Conservation (phyloP, 2,888 invertebrate genomes). For the Microctonus brassicae region DNA sequence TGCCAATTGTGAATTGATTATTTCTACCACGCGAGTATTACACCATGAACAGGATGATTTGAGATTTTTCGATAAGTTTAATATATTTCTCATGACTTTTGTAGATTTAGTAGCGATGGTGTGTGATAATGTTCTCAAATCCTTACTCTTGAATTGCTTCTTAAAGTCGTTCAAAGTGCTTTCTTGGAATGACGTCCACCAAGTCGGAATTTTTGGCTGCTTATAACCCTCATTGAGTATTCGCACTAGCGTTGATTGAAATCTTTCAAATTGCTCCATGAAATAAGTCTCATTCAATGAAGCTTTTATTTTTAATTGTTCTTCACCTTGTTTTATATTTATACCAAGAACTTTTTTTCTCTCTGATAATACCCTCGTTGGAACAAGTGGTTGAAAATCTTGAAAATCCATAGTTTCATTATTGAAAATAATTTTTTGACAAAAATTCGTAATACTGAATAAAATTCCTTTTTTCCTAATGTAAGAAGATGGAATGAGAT, state of each 20-base stretch:
- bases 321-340: conserved; percentile 13
- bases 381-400: conserved; percentile 51
- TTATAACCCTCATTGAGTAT: conserved; percentile 48
- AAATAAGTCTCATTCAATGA: conserved; percentile 50
- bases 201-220: conserved; percentile 53
- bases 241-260: conserved; percentile 49
- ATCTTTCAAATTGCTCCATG: conserved; percentile 47
- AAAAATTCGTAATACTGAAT: conserved; percentile 57
- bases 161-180: conserved; percentile 56
- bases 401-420: conserved; percentile 36
- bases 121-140: conserved; percentile 50
- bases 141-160: conserved; percentile 53
- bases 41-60: conserved; percentile 71
- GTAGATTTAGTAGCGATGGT: conserved; percentile 49
- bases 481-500: conserved; percentile 57
- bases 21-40: conserved; percentile 72
- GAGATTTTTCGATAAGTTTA: conserved; percentile 34
- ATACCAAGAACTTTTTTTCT: conserved; percentile 33
- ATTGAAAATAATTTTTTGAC: conserved; percentile 51
- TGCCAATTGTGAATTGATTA: conserved; percentile 73
- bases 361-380: conserved; percentile 43
- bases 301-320: conserved; percentile 1
- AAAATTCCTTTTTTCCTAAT: conserved; percentile 56
- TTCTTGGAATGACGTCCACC: conserved; percentile 61
- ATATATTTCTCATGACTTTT: conserved; percentile 44